Evolutionary conservation across 1,140 invertebrate species (phyloP).

Genomic region (Sarcophaga peregrina): DNA sequence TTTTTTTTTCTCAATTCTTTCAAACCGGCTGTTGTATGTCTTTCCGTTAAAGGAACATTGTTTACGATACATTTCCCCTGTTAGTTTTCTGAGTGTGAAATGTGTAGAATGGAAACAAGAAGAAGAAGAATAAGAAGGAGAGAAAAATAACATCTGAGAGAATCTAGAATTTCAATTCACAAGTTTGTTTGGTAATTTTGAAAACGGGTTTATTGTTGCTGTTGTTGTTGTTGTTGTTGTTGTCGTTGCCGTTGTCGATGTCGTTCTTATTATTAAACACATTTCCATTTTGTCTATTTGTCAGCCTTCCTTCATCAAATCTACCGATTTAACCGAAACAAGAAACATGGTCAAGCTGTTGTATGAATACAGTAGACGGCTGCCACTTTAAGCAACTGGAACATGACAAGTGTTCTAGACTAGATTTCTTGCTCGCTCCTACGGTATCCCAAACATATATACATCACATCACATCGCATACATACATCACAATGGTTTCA

Average conservation of each 20-base stretch:
- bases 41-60: slow-evolving; percentile 26
- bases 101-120: background rate
- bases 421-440: background rate
- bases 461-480: too few species aligned
- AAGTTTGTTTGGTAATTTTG: background rate
- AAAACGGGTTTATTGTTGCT: background rate
- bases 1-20: background rate
- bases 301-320: background rate
- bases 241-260: background rate
- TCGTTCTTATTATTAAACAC: background rate
- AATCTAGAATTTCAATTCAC: background rate
- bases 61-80: background rate
- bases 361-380: background rate
- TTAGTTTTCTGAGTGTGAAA: background rate
- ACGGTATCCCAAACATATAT: too few species aligned
- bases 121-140: background rate
- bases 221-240: background rate
- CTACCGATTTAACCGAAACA: background rate
- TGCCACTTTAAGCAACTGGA: slow-evolving; percentile 14
- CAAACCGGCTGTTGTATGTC: background rate
- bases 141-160: too few species aligned
- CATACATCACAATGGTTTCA: too few species aligned
- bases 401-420: slow-evolving; percentile 15
- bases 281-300: background rate
- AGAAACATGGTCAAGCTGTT: background rate